phyloP scores from a whole-genome alignment of 1,140 invertebrate genomes.

The Chrysomallon squamiferum region DNA sequence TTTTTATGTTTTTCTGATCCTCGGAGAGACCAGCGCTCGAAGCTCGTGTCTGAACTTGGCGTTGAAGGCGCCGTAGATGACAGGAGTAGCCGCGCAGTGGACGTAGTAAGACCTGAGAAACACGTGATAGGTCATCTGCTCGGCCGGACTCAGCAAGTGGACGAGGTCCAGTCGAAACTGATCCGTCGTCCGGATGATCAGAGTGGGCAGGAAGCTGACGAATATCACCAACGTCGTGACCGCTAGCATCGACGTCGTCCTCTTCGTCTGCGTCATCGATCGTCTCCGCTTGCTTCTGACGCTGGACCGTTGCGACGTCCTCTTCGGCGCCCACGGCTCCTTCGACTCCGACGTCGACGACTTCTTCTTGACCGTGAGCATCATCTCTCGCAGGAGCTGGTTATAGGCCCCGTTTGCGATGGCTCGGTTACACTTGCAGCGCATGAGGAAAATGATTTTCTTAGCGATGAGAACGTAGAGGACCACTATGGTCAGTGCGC shows the following conservation, averaged over 20 bases:
- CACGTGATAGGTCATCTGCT: not conserved
- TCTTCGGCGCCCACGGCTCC: not conserved
- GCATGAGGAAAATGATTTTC: not conserved
- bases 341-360: not conserved
- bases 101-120: conserved; percentile 2
- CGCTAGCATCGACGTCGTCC: not conserved
- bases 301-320: not conserved
- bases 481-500: not conserved
- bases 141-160: not conserved
- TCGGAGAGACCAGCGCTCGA: too few species aligned
- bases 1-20: too few species aligned
- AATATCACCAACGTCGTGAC: not conserved
- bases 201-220: not conserved
- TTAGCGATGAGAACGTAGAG: not conserved
- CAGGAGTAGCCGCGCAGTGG: not conserved
- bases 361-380: not conserved
- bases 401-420: not conserved
- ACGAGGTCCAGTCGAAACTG: not conserved
- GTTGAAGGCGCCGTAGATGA: conserved; percentile 4
- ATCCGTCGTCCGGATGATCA: not conserved
- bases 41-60: not conserved
- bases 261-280: not conserved
- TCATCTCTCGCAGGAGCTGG: conserved; percentile 4
- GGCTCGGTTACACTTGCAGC: not conserved
- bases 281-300: too few species aligned